These are phyloP conservation scores for Vanessa tameamea DNA, from an alignment of 1,140 invertebrate genomes.

Conservation along the genomic window DNA sequence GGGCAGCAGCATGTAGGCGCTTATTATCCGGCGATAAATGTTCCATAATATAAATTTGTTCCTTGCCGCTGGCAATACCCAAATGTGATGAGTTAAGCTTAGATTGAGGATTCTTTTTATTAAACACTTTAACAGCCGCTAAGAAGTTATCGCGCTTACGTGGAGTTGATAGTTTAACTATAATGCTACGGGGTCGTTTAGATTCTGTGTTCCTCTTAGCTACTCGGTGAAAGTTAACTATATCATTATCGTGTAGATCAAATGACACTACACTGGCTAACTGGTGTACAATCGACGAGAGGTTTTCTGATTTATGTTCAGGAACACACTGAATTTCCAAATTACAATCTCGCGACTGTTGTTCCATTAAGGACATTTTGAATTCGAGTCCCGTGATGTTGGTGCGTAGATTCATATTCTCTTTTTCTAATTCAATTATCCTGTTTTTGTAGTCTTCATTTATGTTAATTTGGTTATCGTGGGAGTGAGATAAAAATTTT, in stretches of 20 bases:
- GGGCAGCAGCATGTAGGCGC: background rate
- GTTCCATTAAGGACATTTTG: slow-evolving; percentile 14
- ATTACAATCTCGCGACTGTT: slow-evolving; percentile 8
- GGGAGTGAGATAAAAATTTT: slow-evolving; percentile 16
- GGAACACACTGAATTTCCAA: slow-evolving; percentile 11
- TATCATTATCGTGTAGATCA: no score
- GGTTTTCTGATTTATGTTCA: background rate
- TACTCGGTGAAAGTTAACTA: no score
- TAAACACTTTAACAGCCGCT: no score
- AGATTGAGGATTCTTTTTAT: background rate
- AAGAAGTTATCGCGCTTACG: no score
- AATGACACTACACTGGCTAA: background rate
- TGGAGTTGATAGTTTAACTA: no score
- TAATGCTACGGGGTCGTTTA: no score
- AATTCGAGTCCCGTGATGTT: slow-evolving; percentile 2
- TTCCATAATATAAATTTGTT: slow-evolving; percentile 4
- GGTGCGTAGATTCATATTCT: slow-evolving; percentile 3
- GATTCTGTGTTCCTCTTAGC: no score
- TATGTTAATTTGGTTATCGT: slow-evolving; percentile 2
- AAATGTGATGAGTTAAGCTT: slow-evolving; percentile 10
- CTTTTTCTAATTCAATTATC: slow-evolving; percentile 1
- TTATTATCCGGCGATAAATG: slow-evolving; percentile 8
- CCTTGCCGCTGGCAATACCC: background rate
- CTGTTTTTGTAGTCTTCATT: slow-evolving; percentile 1
- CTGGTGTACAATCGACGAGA: background rate